Evolutionary conservation across 2,888 invertebrate species (phyloP), one percentile per base, ranked within the genome.

Genomic region (Hypselothyrea guttata): DNA sequence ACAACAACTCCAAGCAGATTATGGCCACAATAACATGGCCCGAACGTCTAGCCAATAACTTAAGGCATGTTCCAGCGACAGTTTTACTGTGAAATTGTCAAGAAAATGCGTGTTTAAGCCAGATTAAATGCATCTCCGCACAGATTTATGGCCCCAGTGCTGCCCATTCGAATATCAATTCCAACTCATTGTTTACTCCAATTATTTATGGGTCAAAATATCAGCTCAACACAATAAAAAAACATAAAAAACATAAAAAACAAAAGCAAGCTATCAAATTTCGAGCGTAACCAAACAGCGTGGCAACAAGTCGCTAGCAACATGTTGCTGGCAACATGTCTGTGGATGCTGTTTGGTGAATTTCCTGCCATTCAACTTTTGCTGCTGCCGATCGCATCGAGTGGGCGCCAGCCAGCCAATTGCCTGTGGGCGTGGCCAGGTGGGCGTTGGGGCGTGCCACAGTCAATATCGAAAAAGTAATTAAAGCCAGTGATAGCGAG

Each of bases 101-200:
- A 85, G 81, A 84, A 81, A 81, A 81, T 81, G 79, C 83, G 73
- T 78, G 82, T 75, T 75, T 81, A 84, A 81, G 85, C 81, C 79
- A 85, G 81, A 81, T 81, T 83, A 82, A 84, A 84, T 81, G 75
- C 75, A 75, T 48, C 62, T 54, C 46, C 18, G 18, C 44, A 15
- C 48, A 78, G 85, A 81, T 84, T 81, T 81, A 81, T 81, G 70
- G 44, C 60, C 58, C 56, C 28, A 38, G 42, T 48, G 30, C 44
- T 49, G 48, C 22, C 38, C 27, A 30, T 64, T 37, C 16, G 27
- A 56, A 53, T 46, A 59, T 16, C 62, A 62, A 83, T 79, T 76
- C 22, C 22, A 22, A 5, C 22, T 40, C 67, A 69, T 82, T 78
- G 84, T 84, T 84, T 66, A 82, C 71, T 74, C 61, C 74, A 78